Base-by-base conservation (phyloP, 23 tunicate genomes). In the Halocynthia aurantium region DNA sequence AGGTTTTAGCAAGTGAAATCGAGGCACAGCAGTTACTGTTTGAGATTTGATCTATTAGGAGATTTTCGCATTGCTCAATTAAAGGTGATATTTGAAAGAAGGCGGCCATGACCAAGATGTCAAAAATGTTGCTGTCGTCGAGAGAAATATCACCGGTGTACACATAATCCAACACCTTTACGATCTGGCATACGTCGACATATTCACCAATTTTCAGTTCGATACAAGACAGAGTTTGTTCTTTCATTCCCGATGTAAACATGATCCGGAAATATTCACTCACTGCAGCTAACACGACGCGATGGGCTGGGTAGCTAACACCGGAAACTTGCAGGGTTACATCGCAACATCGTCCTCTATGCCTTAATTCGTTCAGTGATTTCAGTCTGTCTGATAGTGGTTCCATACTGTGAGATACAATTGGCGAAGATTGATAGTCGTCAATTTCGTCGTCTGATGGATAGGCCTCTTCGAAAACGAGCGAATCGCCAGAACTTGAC, bases 251-350 rank as follows among this genome's bases (percentile, higher is more conserved):
- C 7, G 80, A 68, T 11, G 92, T 92, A 80, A 92, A 92, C 98
- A 92, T 92, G 13, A 87, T 87, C 6, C 67, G 60, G 69, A 92
- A 92, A 79, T 92, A 92, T 52, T 86, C 92, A 62, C 91, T 85
- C 20, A 83, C 84, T 6, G 98, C 98, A n/a, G 98, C 98, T 7
- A 92, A 80, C 53, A 92, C 98, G 40, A 79, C 86, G 61, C 75
- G 74, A 52, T 92, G 98, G 7, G 84, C 96, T 61, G 84, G 83
- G 61, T 82, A 84, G 12, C 70, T 72, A 6, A 64, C 57, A 15
- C 55, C 70, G 21, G 87, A 65, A 13, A 88, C 77, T 66, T 55
- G 71, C 70, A 89, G 58, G 8, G 96, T 89, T 67, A 89, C 88
- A 61, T 89, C 96, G 76, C 96, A 89, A 68, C 87, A 80, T 52